These are phyloP conservation scores for Malthinus seriepunctatus DNA, from an alignment of 2,888 invertebrate genomes.

Conservation along the genomic window DNA sequence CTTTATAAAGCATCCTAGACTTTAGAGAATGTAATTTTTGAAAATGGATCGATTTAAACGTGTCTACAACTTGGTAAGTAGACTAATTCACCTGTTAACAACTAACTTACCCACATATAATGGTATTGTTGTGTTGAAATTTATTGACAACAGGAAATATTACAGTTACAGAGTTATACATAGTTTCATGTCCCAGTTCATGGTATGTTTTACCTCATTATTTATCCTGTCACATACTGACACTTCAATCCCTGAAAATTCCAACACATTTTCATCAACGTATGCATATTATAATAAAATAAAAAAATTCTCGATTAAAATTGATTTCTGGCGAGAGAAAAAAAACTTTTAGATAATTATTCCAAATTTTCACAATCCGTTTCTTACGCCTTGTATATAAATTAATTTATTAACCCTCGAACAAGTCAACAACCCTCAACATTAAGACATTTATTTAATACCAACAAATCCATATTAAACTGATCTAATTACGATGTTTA, in stretches of 20 bases:
- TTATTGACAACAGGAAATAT: conserved; percentile 13
- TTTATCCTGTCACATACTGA: conserved; percentile 6
- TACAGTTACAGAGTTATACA: conserved; percentile 19
- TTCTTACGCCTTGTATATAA: too few relatives aligned
- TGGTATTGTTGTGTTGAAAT: conserved; percentile 8
- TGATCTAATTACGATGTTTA: too few relatives aligned
- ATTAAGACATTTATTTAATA: too few relatives aligned
- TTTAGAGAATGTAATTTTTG: too few relatives aligned
- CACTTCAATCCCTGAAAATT: conserved; percentile 9
- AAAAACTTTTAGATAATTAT: too few relatives aligned
- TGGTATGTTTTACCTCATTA: conserved; percentile 20
- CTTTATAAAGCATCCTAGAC: too few relatives aligned
- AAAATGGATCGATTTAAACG: too few relatives aligned
- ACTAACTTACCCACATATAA: not conserved
- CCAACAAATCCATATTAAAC: too few relatives aligned
- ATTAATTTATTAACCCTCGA: too few relatives aligned
- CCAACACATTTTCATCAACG: not conserved
- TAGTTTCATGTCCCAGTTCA: conserved; percentile 15
- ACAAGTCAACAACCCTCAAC: too few relatives aligned
- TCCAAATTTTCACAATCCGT: not conserved
- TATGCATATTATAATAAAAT: not conserved
- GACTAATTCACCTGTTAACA: not conserved
- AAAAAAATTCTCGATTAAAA: not conserved
- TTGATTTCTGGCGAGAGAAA: too few relatives aligned
- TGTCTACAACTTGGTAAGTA: too few relatives aligned